A percentile compares a stretch with the other conserved stretches of the same genome.
Evolutionary conservation across 1,140 invertebrate species (phyloP).

Genomic region (Lordiphosa clarofinis): DNA sequence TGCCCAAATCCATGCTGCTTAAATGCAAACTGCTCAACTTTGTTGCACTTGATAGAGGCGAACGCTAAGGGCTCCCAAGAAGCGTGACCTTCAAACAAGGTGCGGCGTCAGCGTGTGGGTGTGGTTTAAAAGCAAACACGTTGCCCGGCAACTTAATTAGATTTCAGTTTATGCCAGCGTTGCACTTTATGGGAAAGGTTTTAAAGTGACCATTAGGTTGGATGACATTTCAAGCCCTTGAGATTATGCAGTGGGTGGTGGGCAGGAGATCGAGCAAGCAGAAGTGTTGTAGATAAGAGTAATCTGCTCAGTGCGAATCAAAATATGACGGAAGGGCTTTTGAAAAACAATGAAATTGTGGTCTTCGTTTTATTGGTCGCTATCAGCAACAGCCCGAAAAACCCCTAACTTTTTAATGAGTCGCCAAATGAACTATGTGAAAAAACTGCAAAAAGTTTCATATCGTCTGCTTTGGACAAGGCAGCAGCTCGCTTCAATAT

Average conservation of each 20-base stretch:
- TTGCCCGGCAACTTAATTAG: constrained; percentile 50
- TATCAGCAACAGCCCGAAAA: no score
- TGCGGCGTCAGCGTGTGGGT: constrained; percentile 15
- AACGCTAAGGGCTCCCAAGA: background rate
- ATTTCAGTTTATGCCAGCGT: constrained; percentile 48
- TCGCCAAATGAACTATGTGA: no score
- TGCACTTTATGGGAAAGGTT: constrained; percentile 34
- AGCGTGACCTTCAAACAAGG: constrained; percentile 55
- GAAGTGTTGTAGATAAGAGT: background rate
- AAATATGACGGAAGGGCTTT: no score
- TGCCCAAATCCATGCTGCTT: constrained; percentile 66
- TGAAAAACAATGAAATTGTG: no score
- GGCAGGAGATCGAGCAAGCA: background rate
- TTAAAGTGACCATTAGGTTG: constrained; percentile 42
- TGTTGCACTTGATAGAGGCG: constrained; percentile 53
- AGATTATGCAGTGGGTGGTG: constrained; percentile 13
- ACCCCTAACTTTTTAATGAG: no score
- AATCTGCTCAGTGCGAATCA: background rate
- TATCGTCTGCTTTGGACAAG: no score
- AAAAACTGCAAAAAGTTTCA: no score
- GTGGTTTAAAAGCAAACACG: constrained; percentile 22
- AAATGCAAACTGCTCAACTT: constrained; percentile 62
- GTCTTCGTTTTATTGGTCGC: no score
- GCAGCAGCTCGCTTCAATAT: no score
- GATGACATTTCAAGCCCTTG: constrained; percentile 31